A percentile compares a stretch with the other conserved stretches of the same genome.
phyloP scores from a whole-genome alignment of 2,888 invertebrate species.

The Meteorus cinctellus region DNA sequence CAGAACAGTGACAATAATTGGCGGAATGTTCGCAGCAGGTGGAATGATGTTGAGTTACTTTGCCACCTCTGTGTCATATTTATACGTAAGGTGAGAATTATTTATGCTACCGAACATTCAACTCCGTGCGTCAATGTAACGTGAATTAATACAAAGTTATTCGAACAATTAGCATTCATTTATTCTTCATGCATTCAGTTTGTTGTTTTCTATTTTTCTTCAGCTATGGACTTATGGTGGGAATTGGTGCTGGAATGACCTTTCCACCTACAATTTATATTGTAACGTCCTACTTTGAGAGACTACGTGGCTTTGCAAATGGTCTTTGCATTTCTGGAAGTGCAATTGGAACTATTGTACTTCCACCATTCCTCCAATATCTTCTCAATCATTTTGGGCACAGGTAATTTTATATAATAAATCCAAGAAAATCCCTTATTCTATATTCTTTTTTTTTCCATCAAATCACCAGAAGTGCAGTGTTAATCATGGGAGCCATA shows the following conservation, averaged over 20 bases:
- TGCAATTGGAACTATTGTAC: constrained; percentile 87
- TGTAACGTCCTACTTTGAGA: constrained; percentile 89
- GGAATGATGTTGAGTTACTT: constrained; percentile 90
- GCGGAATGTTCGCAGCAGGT: constrained; percentile 86
- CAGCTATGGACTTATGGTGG: constrained; percentile 89
- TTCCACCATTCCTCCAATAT: constrained; percentile 85
- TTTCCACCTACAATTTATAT: constrained; percentile 93
- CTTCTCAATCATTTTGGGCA: constrained; percentile 86
- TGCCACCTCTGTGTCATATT: constrained; percentile 84
- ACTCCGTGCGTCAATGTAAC: constrained; percentile 12
- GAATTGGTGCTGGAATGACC: constrained; percentile 87
- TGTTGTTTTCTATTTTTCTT: constrained; percentile 53
- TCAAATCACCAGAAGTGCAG: constrained; percentile 79
- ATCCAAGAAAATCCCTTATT: neutral
- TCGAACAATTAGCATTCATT: constrained; percentile 1
- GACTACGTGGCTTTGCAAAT: constrained; percentile 86
- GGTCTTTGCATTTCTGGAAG: constrained; percentile 93
- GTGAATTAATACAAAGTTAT: neutral
- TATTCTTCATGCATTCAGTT: constrained; percentile 4
- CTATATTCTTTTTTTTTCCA: neutral
- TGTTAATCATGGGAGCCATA: constrained; percentile 86
- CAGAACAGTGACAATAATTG: constrained; percentile 86
- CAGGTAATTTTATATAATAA: constrained; percentile 74
- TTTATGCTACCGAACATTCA: constrained; percentile 24
- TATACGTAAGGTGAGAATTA: constrained; percentile 83